phyloP scores from a whole-genome alignment of 2,113 vertebrate genomes.

The Daboia siamensis region DNA sequence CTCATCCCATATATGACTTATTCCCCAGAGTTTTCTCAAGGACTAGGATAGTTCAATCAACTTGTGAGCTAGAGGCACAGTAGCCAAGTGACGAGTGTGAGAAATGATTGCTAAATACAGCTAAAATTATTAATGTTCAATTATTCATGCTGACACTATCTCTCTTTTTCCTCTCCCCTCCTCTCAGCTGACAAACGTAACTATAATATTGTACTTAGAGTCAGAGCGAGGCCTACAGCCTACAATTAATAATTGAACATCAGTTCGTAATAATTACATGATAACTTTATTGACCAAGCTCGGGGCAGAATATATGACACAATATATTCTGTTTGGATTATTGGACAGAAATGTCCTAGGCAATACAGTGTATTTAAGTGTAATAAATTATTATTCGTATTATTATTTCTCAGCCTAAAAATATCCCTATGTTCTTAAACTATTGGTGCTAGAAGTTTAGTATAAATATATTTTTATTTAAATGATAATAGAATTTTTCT shows the following conservation, averaged over 20 bases:
- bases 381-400: conserved; percentile 8
- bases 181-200: conserved; percentile 58
- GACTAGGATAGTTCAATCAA: conserved; percentile 20
- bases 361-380: background rate
- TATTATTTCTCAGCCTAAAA: background rate
- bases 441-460: background rate
- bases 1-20: background rate
- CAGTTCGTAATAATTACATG: conserved; percentile 71
- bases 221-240: conserved; percentile 70
- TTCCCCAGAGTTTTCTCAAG: conserved; percentile 19
- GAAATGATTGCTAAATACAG: conserved; percentile 64
- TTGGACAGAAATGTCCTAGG: conserved; percentile 30
- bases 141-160: conserved; percentile 71
- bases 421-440: background rate
- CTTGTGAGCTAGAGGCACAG: conserved; percentile 57
- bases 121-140: conserved; percentile 70
- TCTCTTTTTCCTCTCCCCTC: conserved; percentile 31
- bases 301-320: conserved; percentile 12
- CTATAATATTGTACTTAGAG: conserved; percentile 54
- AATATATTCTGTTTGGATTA: conserved; percentile 5
- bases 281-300: conserved; percentile 75
- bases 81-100: conserved; percentile 50
- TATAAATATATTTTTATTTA: background rate
- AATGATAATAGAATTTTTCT: background rate
- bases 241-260: conserved; percentile 74